A percentile compares a stretch with the other conserved stretches of the same genome.
phyloP scores from a whole-genome alignment of 2,113 vertebrate species.

The Ophiodon elongatus region DNA sequence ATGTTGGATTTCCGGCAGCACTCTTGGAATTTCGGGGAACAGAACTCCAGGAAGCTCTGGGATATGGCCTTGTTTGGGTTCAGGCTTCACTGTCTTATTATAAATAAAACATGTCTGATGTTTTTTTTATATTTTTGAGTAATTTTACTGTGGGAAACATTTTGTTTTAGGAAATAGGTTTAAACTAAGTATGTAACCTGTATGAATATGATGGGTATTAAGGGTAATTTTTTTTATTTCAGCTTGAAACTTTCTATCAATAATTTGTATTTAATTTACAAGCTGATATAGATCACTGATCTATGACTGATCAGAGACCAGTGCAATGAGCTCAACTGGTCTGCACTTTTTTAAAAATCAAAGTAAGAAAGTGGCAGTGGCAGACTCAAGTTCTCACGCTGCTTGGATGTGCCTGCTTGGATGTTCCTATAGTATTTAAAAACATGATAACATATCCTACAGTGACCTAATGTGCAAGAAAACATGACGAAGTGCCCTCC shows the following conservation, averaged over 20 bases:
- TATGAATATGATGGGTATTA: not conserved
- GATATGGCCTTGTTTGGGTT: slow-evolving; percentile 52
- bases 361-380: not conserved
- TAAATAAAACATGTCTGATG: not conserved
- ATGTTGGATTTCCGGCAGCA: slow-evolving; percentile 79
- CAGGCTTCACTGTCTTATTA: not conserved
- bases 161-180: not conserved
- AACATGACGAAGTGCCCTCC: not conserved
- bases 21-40: slow-evolving; percentile 73
- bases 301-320: not conserved
- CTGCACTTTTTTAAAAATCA: not conserved
- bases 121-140: not conserved
- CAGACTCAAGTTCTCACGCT: not conserved
- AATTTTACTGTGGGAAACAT: not conserved
- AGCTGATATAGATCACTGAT: not conserved
- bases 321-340: not conserved
- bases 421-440: not conserved
- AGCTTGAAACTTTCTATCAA: too few species aligned
- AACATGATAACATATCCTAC: not conserved
- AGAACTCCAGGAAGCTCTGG: slow-evolving; percentile 67
- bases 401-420: not conserved
- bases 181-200: too few species aligned
- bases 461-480: not conserved
- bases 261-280: not conserved
- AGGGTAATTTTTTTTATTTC: not conserved